Conservation (phyloP, 1,140 invertebrate genomes). For the Drosophila equinoxialis region DNA sequence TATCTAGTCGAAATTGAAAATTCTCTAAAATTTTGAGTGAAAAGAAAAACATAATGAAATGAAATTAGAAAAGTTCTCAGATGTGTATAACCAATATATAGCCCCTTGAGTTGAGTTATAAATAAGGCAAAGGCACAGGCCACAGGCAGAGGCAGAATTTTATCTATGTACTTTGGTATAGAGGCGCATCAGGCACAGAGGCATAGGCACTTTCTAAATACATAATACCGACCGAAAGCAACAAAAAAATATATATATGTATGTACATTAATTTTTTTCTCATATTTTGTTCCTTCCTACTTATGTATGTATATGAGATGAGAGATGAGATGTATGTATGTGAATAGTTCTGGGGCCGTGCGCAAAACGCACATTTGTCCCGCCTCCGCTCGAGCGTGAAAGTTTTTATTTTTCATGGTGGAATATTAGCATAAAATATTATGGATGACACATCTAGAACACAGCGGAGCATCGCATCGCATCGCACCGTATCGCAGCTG, state of each 20-base stretch:
- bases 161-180: conserved; percentile 54
- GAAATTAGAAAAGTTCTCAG: conserved; percentile 33
- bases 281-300: conserved; percentile 22
- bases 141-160: conserved; percentile 14
- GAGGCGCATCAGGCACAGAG: conserved; percentile 16
- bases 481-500: conserved; percentile 12
- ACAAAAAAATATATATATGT: conserved; percentile 18
- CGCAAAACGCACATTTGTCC: conserved; percentile 80
- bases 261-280: conserved; percentile 4
- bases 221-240: conserved; percentile 47
- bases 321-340: conserved; percentile 20
- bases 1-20: conserved; percentile 45
- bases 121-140: conserved; percentile 51
- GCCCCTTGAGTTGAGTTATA: conserved; percentile 68
- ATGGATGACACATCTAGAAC: conserved; percentile 77
- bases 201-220: conserved; percentile 65
- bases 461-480: conserved; percentile 47
- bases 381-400: conserved; percentile 79
- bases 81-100: conserved; percentile 26
- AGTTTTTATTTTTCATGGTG: conserved; percentile 71
- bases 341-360: conserved; percentile 68
- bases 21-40: conserved; percentile 55
- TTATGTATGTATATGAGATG: conserved; percentile 33
- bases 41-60: conserved; percentile 40
- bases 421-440: conserved; percentile 82